phyloP scores from a whole-genome alignment of 2,888 invertebrate species.

The Epinotia brunnichana region DNA sequence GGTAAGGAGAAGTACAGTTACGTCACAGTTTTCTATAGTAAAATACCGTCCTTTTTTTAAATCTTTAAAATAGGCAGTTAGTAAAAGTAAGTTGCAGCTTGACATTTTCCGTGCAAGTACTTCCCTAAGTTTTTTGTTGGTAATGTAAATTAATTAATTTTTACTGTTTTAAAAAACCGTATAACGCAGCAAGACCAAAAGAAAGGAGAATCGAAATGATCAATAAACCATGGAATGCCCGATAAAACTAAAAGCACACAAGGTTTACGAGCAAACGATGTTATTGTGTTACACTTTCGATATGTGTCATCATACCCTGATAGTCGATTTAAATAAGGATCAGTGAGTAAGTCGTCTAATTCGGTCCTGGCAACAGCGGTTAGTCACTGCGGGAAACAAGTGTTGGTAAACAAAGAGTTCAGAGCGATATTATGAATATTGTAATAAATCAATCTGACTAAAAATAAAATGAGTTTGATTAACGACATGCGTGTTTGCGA shows the following conservation, averaged over 20 bases:
- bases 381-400: slow-evolving; percentile 21
- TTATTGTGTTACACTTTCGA: background rate
- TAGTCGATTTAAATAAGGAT: slow-evolving; percentile 26
- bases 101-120: too few relatives aligned
- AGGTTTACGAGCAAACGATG: background rate
- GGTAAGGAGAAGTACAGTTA: too few relatives aligned
- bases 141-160: too few relatives aligned
- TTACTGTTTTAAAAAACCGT: too few relatives aligned
- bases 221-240: background rate
- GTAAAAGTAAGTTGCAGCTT: too few relatives aligned
- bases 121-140: too few relatives aligned
- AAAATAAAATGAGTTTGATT: background rate
- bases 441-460: background rate
- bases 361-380: slow-evolving; percentile 33
- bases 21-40: too few relatives aligned
- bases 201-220: too few relatives aligned
- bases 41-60: too few relatives aligned
- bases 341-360: slow-evolving; percentile 37
- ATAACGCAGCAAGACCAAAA: too few relatives aligned
- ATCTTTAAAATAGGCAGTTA: too few relatives aligned
- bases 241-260: background rate
- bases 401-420: slow-evolving; percentile 39
- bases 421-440: background rate
- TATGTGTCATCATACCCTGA: slow-evolving; percentile 20
- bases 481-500: background rate